Evolutionary conservation across 2,888 invertebrate genomes (phyloP).

Genomic region (Mongoloraphidia duomilia): DNA sequence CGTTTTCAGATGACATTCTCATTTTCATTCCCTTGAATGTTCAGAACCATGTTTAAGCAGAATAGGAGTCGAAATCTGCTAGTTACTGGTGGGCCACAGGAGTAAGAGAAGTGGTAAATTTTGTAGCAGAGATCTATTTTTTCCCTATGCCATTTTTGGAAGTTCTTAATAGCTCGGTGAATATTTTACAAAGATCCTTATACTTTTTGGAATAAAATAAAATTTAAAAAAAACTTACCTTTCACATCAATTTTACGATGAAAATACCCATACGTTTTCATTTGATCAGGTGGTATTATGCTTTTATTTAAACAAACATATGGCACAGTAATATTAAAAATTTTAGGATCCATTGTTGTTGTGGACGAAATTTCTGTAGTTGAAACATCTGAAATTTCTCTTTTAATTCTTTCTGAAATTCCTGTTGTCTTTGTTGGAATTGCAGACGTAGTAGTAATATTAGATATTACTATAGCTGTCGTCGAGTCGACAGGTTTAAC

Average conservation of each 20-base stretch:
- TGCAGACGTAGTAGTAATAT: conserved; percentile 10
- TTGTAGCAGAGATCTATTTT: too few species aligned
- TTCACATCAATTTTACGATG: conserved; percentile 45
- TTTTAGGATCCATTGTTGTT: conserved; percentile 8
- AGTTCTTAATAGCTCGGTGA: too few species aligned
- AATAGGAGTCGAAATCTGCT: too few species aligned
- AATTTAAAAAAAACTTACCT: conserved; percentile 35
- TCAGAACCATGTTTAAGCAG: too few species aligned
- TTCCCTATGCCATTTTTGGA: too few species aligned
- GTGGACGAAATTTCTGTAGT: neutral
- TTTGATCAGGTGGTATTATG: conserved; percentile 45
- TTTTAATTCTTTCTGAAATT: conserved; percentile 11
- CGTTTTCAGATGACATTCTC: too few species aligned
- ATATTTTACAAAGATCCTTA: too few species aligned
- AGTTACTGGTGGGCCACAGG: too few species aligned
- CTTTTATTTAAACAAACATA: conserved; percentile 43
- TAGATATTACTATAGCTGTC: conserved; percentile 11
- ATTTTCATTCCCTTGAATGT: too few species aligned
- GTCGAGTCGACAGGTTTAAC: conserved; percentile 10
- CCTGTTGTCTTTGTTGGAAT: conserved; percentile 9
- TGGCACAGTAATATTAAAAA: conserved; percentile 27
- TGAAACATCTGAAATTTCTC: conserved; percentile 9
- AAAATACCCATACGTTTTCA: conserved; percentile 62
- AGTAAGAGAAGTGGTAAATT: too few species aligned
- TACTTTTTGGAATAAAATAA: neutral